These are phyloP conservation scores for Apolygus lucorum DNA, from an alignment of 1,140 invertebrate genomes.

Conservation along the genomic window DNA sequence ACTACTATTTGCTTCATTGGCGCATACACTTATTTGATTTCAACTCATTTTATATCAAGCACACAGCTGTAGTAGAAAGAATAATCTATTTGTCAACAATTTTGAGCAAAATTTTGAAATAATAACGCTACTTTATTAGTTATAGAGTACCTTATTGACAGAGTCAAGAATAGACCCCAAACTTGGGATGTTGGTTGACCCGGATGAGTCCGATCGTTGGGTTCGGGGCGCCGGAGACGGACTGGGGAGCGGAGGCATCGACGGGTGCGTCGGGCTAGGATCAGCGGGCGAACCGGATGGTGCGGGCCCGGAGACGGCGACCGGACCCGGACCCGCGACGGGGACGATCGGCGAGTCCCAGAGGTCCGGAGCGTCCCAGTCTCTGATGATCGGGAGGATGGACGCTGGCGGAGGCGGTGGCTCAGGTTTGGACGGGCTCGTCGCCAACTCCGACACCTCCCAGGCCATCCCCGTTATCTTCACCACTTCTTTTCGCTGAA, in stretches of 20 bases:
- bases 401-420: too few species aligned
- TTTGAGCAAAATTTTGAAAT: not conserved
- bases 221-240: not conserved
- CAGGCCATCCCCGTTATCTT: slow-evolving; percentile 20
- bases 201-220: slow-evolving; percentile 9
- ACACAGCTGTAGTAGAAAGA: too few species aligned
- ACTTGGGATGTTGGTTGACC: slow-evolving; percentile 24
- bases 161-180: slow-evolving; percentile 34
- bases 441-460: not conserved
- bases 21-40: too few species aligned
- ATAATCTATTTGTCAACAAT: too few species aligned
- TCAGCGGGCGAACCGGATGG: not conserved
- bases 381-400: not conserved
- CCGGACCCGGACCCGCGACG: not conserved
- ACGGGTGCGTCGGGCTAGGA: not conserved
- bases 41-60: too few species aligned
- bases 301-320: not conserved
- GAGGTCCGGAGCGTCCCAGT: not conserved
- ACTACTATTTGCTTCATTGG: too few species aligned
- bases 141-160: slow-evolving; percentile 32
- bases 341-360: slow-evolving; percentile 6
- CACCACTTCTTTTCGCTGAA: slow-evolving; percentile 1
- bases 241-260: not conserved
- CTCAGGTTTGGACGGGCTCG: slow-evolving; percentile 6
- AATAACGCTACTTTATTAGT: not conserved